Evolutionary conservation across 2,888 invertebrate species (phyloP), one percentile per base, ranked within the genome.

Genomic region (Melieria crassipennis): DNA sequence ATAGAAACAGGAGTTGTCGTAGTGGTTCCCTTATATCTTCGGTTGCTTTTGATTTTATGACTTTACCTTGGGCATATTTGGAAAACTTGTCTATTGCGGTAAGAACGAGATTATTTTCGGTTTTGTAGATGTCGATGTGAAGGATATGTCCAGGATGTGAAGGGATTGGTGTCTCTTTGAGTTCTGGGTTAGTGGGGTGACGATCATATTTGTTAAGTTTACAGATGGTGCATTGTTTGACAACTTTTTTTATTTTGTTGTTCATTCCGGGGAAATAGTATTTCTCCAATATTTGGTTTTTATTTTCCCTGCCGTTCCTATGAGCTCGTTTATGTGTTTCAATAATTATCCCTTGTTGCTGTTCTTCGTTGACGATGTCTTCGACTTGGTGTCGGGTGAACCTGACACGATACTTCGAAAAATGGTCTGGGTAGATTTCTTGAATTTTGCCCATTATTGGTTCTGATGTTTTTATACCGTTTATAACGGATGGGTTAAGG

Each of bases 381-480:
- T 60, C 6, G 11, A 60, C 6, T 43, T 60, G 56, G 30, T 30
- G 30, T 30, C 30, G 30, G 30, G 30, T 30, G 30, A 30, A 30
- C 30, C 30, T 30, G 30, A 30, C 3, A 3, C 30, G 30, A 30
- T 30, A 30, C 30, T 71, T 65, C 46, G 58, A 67, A 61, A 75
- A 72, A 7, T 69, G 65, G 11, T 52, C 47, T 45, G 57, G 57
- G 16, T 57, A 62, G n/a, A 62, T 13, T 10, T 62, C 16, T 46
- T 73, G 69, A 50, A 70, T 70, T 30, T 48, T 6, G n/a, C 70
- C 63, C 66, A 70, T 73, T 46, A 52, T 13, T 10, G 4, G 13
- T 13, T 73, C 65, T 10, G 50, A 13, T 10, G 63, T 57, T 10
- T 64, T 58, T 5, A 71, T 57, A 4, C 72, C 55, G 16, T 72